Evolutionary conservation across 1,140 invertebrate genomes (phyloP).

Genomic region (Lineus longissimus): DNA sequence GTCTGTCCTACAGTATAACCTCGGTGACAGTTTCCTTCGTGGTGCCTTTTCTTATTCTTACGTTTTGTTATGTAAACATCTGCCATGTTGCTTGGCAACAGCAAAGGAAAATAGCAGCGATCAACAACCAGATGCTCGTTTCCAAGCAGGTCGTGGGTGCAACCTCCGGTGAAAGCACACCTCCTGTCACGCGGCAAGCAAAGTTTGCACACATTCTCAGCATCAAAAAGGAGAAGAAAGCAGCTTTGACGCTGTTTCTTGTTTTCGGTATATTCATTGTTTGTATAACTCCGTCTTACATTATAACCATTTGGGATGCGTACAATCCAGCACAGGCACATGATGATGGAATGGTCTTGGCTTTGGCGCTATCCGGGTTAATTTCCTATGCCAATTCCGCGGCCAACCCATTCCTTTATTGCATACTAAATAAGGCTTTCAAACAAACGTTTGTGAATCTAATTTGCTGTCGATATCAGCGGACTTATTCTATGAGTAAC

Average conservation of each 20-base stretch:
- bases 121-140: not conserved
- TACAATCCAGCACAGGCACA: not conserved
- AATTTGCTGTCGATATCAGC: not conserved
- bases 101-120: not conserved
- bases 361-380: not conserved
- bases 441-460: conserved; percentile 1
- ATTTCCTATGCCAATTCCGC: not conserved
- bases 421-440: not conserved
- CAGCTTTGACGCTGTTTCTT: not conserved
- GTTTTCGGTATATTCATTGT: not conserved
- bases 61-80: conserved; percentile 2
- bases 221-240: not conserved
- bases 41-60: conserved; percentile 1
- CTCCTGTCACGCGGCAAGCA: not conserved
- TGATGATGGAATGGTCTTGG: not conserved
- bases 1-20: not conserved
- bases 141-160: not conserved
- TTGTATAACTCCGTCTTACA: not conserved
- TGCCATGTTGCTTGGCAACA: conserved; percentile 1
- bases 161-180: not conserved
- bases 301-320: conserved; percentile 1
- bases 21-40: not conserved
- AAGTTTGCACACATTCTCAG: no score
- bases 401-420: not conserved
- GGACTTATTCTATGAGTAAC: no score